A percentile compares a stretch with the other conserved stretches of the same genome.
phyloP scores from a whole-genome alignment of 2,888 invertebrate genomes.

The Platycheirus albimanus region DNA sequence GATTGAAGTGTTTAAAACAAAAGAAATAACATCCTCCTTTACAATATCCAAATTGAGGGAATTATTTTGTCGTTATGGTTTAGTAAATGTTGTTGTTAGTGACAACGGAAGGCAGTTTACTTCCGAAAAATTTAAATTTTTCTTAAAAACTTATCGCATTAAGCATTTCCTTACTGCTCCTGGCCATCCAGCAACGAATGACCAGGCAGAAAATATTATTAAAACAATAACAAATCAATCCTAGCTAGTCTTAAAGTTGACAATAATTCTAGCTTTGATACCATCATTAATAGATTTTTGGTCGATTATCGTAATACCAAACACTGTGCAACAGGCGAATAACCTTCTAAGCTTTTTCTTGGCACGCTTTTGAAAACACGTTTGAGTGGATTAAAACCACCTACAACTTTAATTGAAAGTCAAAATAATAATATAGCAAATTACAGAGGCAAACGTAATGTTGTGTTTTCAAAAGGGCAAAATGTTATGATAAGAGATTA shows the following conservation, averaged over 20 bases:
- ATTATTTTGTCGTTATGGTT: constrained; percentile 55
- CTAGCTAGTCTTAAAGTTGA: constrained; percentile 32
- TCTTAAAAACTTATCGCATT: constrained; percentile 3
- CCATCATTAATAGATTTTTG: constrained; percentile 45
- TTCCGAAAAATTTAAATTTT: constrained; percentile 33
- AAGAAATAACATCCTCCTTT: constrained; percentile 54
- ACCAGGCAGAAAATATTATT: constrained; percentile 75
- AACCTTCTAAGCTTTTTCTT: constrained; percentile 61
- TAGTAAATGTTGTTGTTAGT: constrained; percentile 48
- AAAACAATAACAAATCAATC: constrained; percentile 73
- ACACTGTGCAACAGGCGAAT: constrained; percentile 54
- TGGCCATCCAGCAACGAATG: constrained; percentile 74
- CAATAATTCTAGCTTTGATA: constrained; percentile 37
- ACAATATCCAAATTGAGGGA: constrained; percentile 50
- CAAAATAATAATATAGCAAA: constrained; percentile 33
- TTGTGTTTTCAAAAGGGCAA: constrained; percentile 38
- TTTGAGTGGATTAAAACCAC: constrained; percentile 44
- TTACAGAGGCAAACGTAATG: constrained; percentile 44
- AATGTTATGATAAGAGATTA: constrained; percentile 56
- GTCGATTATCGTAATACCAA: no score
- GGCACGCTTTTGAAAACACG: constrained; percentile 45
- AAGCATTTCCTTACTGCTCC: constrained; percentile 61
- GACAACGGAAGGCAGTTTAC: constrained; percentile 62
- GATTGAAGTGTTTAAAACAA: constrained; percentile 68
- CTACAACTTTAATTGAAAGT: constrained; percentile 30